These are phyloP conservation scores for Thunnus albacares DNA, from an alignment of 2,797 vertebrate species.

Conservation along the genomic window DNA sequence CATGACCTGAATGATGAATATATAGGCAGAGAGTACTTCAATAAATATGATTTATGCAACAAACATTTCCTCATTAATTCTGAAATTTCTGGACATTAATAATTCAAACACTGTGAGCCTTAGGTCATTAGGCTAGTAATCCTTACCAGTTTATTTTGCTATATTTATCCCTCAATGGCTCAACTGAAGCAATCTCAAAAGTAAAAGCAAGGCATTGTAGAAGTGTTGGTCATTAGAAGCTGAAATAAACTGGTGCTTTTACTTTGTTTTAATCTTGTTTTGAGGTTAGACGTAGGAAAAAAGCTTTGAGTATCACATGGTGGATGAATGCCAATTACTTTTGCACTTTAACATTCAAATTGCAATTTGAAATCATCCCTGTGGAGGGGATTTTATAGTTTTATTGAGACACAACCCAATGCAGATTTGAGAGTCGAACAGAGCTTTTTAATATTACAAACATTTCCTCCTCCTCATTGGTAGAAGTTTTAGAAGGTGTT, in stretches of 20 bases:
- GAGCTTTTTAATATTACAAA: background rate
- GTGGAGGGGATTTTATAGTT: background rate
- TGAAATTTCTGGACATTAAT: conserved; percentile 42
- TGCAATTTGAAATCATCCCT: background rate
- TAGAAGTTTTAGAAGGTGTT: too few species aligned
- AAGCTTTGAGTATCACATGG: background rate
- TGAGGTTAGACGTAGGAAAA: background rate
- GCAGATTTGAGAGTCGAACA: background rate
- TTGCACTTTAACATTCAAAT: conserved; percentile 5
- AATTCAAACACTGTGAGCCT: conserved; percentile 26
- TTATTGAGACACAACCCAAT: background rate
- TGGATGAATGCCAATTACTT: background rate
- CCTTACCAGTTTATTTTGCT: conserved; percentile 20
- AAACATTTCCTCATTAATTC: conserved; percentile 30
- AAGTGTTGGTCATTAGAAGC: conserved; percentile 27
- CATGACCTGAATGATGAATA: conserved; percentile 26
- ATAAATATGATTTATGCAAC: conserved; percentile 38
- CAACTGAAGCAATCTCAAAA: background rate
- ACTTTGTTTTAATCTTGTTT: conserved; percentile 22
- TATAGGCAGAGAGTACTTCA: conserved; percentile 6
- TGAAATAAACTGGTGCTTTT: conserved; percentile 11
- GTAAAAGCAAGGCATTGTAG: conserved; percentile 13
- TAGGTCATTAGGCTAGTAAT: conserved; percentile 44
- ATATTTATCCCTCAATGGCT: conserved; percentile 22
- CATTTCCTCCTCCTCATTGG: background rate